phyloP scores from a whole-genome alignment of 30 jellyfish, hydroid and myxozoan genomes.

The Catostylus mosaicus region DNA sequence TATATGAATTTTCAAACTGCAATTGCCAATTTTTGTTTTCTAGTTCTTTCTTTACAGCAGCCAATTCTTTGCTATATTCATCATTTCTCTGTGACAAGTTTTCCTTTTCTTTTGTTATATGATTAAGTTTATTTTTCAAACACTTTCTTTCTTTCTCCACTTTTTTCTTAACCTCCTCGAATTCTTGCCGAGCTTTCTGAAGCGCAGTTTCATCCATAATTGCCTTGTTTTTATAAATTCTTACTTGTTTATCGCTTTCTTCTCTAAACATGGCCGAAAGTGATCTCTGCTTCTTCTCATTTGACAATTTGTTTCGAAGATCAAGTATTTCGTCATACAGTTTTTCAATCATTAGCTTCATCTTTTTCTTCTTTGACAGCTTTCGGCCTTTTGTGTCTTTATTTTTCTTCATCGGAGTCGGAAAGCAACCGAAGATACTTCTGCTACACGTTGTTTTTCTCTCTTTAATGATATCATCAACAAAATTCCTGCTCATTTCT shows the following conservation, averaged over 20 bases:
- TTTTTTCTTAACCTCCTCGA: not conserved
- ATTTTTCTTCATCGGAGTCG: not conserved
- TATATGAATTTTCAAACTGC: conserved; percentile 9
- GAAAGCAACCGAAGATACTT: not conserved
- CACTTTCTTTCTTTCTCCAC: not conserved
- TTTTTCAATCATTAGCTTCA: not conserved
- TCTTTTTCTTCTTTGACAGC: not conserved
- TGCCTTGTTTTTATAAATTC: not conserved
- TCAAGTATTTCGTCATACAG: conserved; percentile 9
- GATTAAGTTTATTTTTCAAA: too few species aligned
- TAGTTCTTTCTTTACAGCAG: not conserved
- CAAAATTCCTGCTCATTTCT: not conserved
- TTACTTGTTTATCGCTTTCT: not conserved
- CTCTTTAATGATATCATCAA: not conserved
- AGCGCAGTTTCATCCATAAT: not conserved
- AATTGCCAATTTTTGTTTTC: not conserved
- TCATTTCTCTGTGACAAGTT: not conserved
- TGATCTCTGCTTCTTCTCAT: not conserved
- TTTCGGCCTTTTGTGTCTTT: not conserved
- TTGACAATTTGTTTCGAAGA: not conserved
- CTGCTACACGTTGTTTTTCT: not conserved
- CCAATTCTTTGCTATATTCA: not conserved
- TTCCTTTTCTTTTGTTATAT: not conserved
- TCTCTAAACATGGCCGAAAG: not conserved
- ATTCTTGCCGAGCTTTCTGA: not conserved